A percentile compares a stretch with the other conserved stretches of the same genome.
Evolutionary conservation across 1,140 invertebrate genomes (phyloP).

Genomic region (Diploscapter pachys): DNA sequence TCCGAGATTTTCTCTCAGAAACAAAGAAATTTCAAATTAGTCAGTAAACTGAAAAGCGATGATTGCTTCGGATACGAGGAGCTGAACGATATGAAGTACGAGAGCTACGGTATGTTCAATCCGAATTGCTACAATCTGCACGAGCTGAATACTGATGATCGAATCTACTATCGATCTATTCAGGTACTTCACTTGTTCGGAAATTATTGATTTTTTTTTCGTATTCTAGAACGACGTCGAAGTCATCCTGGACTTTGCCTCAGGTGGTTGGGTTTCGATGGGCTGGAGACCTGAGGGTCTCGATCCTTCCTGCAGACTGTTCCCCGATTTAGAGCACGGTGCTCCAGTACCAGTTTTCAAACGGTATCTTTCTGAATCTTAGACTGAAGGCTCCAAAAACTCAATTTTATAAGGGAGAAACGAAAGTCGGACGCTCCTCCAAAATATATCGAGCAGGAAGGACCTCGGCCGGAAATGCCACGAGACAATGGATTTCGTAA

Average conservation of each 20-base stretch:
- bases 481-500: constrained; percentile 40
- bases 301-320: constrained; percentile 38
- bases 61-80: constrained; percentile 38
- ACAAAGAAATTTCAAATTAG: constrained; percentile 24
- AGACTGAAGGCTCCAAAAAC: no score
- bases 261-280: constrained; percentile 53
- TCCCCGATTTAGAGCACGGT: constrained; percentile 34
- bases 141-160: constrained; percentile 28
- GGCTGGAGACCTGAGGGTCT: constrained; percentile 53
- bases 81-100: constrained; percentile 21
- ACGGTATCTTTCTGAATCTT: no score
- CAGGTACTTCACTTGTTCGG: constrained; percentile 33
- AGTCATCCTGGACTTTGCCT: constrained; percentile 53
- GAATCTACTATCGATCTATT: constrained; percentile 35
- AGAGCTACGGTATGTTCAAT: constrained; percentile 38
- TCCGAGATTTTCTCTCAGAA: constrained; percentile 1
- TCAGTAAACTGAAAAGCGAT: constrained; percentile 32
- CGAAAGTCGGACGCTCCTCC: constrained; percentile 21
- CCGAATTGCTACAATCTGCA: constrained; percentile 29
- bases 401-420: background rate
- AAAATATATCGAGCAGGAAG: constrained; percentile 11
- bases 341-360: no score
- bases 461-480: constrained; percentile 31
- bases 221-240: constrained; percentile 51
- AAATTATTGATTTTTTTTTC: constrained; percentile 56